A percentile compares a stretch with the other conserved stretches of the same genome.
These are phyloP conservation scores for Lacanobia oleracea DNA, from an alignment of 2,888 invertebrate genomes.

Conservation along the genomic window DNA sequence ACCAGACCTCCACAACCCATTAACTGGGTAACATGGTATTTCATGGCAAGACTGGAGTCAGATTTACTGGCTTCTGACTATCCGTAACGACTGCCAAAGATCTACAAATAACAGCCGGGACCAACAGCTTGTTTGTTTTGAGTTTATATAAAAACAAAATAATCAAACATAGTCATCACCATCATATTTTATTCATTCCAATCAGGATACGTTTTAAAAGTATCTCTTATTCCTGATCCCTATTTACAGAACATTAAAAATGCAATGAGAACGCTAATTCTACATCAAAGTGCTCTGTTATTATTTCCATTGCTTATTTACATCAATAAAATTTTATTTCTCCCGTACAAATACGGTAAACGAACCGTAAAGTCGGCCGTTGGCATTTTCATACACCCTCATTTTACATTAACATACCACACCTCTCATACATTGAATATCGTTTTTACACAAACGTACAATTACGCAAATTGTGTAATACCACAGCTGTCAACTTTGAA, in stretches of 20 bases:
- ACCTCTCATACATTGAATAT: constrained; percentile 71
- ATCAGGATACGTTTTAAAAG: constrained; percentile 53
- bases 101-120: too few species aligned
- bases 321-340: constrained; percentile 73
- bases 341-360: constrained; percentile 61
- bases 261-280: constrained; percentile 59
- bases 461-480: constrained; percentile 85
- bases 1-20: too few species aligned
- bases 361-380: constrained; percentile 65
- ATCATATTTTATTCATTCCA: constrained; percentile 16
- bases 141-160: too few species aligned
- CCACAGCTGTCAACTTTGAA: constrained; percentile 73
- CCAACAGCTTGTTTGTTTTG: too few species aligned
- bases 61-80: too few species aligned
- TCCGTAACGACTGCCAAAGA: too few species aligned
- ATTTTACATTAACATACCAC: constrained; percentile 80
- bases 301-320: constrained; percentile 72
- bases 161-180: constrained; percentile 8
- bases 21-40: too few species aligned
- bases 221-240: constrained; percentile 48
- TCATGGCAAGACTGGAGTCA: too few species aligned
- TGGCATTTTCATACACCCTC: constrained; percentile 70
- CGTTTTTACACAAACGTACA: constrained; percentile 76
- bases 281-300: constrained; percentile 66
- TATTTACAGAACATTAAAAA: constrained; percentile 61